Conservation (phyloP, 2,888 invertebrate genomes). For the Trisateles emortualis region DNA sequence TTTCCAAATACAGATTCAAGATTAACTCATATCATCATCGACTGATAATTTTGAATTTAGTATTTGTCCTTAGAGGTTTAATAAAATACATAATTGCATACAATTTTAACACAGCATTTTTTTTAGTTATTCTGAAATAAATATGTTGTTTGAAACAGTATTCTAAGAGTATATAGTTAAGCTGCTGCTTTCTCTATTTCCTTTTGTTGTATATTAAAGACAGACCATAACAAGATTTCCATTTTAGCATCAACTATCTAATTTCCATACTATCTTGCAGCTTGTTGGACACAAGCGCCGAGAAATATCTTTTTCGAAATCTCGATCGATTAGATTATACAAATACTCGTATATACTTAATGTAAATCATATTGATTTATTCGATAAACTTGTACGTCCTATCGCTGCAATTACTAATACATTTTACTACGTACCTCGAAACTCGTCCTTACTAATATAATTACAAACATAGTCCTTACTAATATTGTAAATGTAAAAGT, state of each 20-base stretch:
- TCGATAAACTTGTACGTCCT: background rate
- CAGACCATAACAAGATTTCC: slow-evolving; percentile 30
- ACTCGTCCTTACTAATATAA: too few relatives aligned
- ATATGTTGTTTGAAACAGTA: too few relatives aligned
- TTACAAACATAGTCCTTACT: too few relatives aligned
- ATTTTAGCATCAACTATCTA: slow-evolving; percentile 42
- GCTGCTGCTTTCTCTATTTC: slow-evolving; percentile 24
- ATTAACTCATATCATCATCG: too few relatives aligned
- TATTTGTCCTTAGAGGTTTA: too few relatives aligned
- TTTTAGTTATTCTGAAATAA: too few relatives aligned
- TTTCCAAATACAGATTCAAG: too few relatives aligned
- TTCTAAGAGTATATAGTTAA: background rate
- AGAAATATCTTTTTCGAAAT: slow-evolving; percentile 22
- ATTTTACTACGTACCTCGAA: background rate
- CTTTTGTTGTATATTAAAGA: slow-evolving; percentile 24
- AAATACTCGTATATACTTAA: slow-evolving; percentile 14
- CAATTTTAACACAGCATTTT: too few relatives aligned
- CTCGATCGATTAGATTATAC: slow-evolving; percentile 8
- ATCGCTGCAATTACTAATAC: slow-evolving; percentile 1
- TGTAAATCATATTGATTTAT: slow-evolving; percentile 7
- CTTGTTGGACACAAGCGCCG: slow-evolving; percentile 19
- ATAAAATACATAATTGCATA: too few relatives aligned
- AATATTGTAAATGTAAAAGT: too few relatives aligned
- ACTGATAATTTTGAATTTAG: too few relatives aligned
- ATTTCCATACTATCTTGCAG: slow-evolving; percentile 30